Evolutionary conservation across 1,140 invertebrate species (phyloP).

Genomic region (Zaprionus gabonicus): DNA sequence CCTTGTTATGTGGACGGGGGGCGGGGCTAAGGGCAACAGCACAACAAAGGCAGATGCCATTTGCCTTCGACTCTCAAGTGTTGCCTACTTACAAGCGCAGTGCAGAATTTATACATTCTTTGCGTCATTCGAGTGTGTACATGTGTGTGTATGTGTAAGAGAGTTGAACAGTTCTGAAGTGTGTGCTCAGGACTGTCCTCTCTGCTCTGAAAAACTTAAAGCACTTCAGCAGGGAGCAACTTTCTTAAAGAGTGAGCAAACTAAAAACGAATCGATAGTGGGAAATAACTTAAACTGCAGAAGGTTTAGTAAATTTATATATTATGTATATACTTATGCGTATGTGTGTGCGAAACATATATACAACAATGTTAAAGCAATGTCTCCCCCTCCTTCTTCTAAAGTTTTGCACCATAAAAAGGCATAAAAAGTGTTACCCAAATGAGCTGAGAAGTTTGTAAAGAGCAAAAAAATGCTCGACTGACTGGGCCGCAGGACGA

Average conservation of each 20-base stretch:
- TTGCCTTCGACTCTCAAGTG: constrained; percentile 17
- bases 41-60: constrained; percentile 19
- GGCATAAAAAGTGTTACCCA: constrained; percentile 41
- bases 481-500: constrained; percentile 5
- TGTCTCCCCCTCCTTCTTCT: not conserved
- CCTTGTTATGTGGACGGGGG: constrained; percentile 3
- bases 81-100: constrained; percentile 37
- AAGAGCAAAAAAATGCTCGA: not conserved
- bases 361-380: too few species aligned
- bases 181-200: not conserved
- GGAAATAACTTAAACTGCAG: not conserved
- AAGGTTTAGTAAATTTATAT: too few species aligned
- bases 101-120: constrained; percentile 9
- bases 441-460: constrained; percentile 37
- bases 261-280: not conserved
- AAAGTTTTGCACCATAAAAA: constrained; percentile 3
- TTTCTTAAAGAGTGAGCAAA: not conserved
- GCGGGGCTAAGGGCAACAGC: not conserved
- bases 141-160: not conserved
- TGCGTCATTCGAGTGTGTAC: not conserved
- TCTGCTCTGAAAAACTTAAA: not conserved
- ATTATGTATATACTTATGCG: too few species aligned
- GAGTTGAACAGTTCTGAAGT: not conserved
- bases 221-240: not conserved
- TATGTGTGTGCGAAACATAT: too few species aligned